A percentile compares a stretch with the other conserved stretches of the same genome.
Conservation (phyloP, 2,888 invertebrate species). For the Hecatera dysodea region DNA sequence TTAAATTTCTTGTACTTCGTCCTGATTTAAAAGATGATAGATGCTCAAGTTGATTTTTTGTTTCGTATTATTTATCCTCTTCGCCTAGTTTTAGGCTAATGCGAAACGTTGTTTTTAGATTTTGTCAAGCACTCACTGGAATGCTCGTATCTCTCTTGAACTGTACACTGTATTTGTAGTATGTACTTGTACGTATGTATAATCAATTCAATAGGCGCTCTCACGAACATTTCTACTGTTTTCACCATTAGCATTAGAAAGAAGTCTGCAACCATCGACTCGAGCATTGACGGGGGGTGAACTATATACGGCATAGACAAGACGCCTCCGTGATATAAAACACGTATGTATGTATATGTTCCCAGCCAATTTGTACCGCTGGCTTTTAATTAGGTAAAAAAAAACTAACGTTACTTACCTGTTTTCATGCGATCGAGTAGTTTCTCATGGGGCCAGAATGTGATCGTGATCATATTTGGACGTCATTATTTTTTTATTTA, state of each 20-base stretch:
- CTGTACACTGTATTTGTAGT: not conserved
- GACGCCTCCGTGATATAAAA: slow-evolving; percentile 53
- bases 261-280: slow-evolving; percentile 21
- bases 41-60: not conserved
- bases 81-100: not conserved
- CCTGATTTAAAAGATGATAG: not conserved
- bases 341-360: slow-evolving; percentile 49
- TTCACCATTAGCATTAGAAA: slow-evolving; percentile 12
- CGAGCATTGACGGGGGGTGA: slow-evolving; percentile 41
- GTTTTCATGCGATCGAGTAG: slow-evolving; percentile 54
- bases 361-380: slow-evolving; percentile 66
- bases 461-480: slow-evolving; percentile 65
- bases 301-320: slow-evolving; percentile 45
- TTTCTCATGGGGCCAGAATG: slow-evolving; percentile 59
- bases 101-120: not conserved
- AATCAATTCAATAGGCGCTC: not conserved
- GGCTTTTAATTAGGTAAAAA: slow-evolving; percentile 65
- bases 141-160: not conserved
- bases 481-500: slow-evolving; percentile 61
- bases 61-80: not conserved
- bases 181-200: not conserved
- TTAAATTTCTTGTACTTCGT: not conserved
- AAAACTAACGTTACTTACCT: slow-evolving; percentile 58
- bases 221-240: not conserved
- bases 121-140: not conserved